Base-by-base conservation (phyloP, 2,888 invertebrate species). In the Epicampocera succincta region DNA sequence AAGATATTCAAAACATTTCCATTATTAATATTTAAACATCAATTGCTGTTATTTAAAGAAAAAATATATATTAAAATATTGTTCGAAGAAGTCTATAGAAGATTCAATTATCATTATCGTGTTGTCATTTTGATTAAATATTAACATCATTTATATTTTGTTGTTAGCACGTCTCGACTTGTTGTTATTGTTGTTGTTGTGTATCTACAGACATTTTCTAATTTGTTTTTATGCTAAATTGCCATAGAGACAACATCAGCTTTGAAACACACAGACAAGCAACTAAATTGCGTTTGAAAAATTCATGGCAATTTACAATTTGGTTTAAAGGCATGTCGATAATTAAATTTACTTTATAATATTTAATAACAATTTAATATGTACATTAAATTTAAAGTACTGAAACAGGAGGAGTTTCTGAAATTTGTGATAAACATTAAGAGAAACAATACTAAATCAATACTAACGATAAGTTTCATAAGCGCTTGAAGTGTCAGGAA, bases 321-420 rank as follows among this genome's bases (percentile, higher is more conserved):
- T 77, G 48, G 74, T 60, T 78, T 78, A 66, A 71, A 71, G 69
- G 17, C 54, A 52, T 74, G 44, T 46, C 65, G 25, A 52, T 71
- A 78, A 74, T 65, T 78, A 74, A 69, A 48, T 77, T 81, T 38
- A 9, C 17, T 65, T 65, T 60, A 46, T 71, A 56, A 61, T 61
- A 60, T 71, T 48, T 21, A 12, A 19, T 12, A 42, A 56, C n/a
- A n/a, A 19, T 21, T 5, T 11, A 52, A 66, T 21, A 48, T n/a
- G 29, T 29, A 29, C 29, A 29, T 29, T n/a, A n/a, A n/a, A n/a
- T n/a, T n/a, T n/a, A n/a, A n/a, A n/a, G n/a, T n/a, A n/a, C n/a
- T n/a, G n/a, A n/a, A n/a, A n/a, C n/a, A n/a, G n/a, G n/a, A n/a
- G n/a, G n/a, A n/a, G n/a, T n/a, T n/a, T n/a, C n/a, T n/a, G n/a